phyloP scores from a whole-genome alignment of 1,140 invertebrate genomes.

The Bicyclus anynana region DNA sequence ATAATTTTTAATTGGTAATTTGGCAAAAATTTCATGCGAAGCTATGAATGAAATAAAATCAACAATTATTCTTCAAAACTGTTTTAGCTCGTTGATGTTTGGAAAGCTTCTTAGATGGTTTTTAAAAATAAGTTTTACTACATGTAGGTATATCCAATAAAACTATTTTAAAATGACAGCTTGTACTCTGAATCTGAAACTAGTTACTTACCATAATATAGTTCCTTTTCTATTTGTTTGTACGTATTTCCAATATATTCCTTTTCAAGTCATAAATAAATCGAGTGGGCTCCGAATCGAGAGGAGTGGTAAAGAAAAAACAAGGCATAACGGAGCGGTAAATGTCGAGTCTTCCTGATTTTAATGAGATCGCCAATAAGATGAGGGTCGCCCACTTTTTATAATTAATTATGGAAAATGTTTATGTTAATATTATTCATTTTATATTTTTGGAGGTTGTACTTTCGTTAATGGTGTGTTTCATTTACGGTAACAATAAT shows the following conservation, averaged over 20 bases:
- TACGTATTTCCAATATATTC: not conserved
- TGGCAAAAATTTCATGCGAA: not conserved
- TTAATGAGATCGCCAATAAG: conserved; percentile 67
- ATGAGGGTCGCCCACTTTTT: conserved; percentile 35
- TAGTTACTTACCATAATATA: not conserved
- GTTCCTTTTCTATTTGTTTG: not conserved
- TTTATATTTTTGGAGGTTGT: conserved; percentile 17
- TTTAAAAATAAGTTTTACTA: too few relatives aligned
- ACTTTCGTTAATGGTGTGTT: not conserved
- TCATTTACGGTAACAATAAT: not conserved
- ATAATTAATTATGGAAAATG: conserved; percentile 2
- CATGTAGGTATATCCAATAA: too few relatives aligned
- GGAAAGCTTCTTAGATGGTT: too few relatives aligned
- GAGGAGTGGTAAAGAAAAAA: conserved; percentile 27
- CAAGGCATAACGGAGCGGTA: conserved; percentile 34
- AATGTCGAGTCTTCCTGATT: conserved; percentile 54
- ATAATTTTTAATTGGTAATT: not conserved
- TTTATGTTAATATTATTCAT: not conserved
- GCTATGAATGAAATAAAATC: not conserved
- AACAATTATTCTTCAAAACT: too few relatives aligned
- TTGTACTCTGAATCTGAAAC: too few relatives aligned
- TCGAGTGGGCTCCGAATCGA: conserved; percentile 11
- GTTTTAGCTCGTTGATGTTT: too few relatives aligned
- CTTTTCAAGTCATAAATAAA: conserved; percentile 19
- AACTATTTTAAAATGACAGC: too few relatives aligned